phyloP scores from a whole-genome alignment of 2,888 invertebrate species.

The Campaea margaritaria region DNA sequence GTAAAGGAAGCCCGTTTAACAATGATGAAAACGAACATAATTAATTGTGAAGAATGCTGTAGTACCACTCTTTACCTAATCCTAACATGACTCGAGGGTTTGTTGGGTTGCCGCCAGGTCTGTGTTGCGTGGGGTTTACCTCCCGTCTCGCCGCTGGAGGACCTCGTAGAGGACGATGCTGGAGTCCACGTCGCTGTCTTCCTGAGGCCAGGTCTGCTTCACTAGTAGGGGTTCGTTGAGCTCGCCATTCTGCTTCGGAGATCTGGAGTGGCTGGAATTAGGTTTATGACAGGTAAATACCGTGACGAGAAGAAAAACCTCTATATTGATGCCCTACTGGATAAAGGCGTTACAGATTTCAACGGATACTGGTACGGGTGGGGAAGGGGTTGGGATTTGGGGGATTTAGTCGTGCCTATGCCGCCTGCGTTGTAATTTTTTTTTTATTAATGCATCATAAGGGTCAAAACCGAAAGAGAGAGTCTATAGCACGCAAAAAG shows the following conservation, averaged over 20 bases:
- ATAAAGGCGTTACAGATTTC: too few species aligned
- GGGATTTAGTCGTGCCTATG: too few species aligned
- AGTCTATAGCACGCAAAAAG: too few species aligned
- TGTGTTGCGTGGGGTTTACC: slow-evolving; percentile 22
- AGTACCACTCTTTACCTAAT: slow-evolving; percentile 14
- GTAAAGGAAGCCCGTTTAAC: background rate
- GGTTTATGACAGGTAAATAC: too few species aligned
- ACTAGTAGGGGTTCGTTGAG: slow-evolving; percentile 66
- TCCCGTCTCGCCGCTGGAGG: slow-evolving; percentile 37
- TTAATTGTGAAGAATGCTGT: background rate
- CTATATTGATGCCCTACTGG: too few species aligned
- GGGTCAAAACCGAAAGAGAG: background rate
- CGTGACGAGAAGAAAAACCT: too few species aligned
- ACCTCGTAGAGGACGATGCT: slow-evolving; percentile 85
- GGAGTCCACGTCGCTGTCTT: slow-evolving; percentile 79
- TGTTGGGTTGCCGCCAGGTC: background rate
- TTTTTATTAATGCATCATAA: background rate
- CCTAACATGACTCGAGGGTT: slow-evolving; percentile 1
- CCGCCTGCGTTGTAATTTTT: too few species aligned
- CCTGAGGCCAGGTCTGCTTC: slow-evolving; percentile 65
- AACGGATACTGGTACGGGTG: too few species aligned
- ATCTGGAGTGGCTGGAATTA: slow-evolving; percentile 29
- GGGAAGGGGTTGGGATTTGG: too few species aligned
- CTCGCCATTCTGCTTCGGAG: slow-evolving; percentile 54
- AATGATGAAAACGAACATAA: too few species aligned